Conservation (phyloP, 2,113 vertebrate genomes). For the Sander lucioperca region DNA sequence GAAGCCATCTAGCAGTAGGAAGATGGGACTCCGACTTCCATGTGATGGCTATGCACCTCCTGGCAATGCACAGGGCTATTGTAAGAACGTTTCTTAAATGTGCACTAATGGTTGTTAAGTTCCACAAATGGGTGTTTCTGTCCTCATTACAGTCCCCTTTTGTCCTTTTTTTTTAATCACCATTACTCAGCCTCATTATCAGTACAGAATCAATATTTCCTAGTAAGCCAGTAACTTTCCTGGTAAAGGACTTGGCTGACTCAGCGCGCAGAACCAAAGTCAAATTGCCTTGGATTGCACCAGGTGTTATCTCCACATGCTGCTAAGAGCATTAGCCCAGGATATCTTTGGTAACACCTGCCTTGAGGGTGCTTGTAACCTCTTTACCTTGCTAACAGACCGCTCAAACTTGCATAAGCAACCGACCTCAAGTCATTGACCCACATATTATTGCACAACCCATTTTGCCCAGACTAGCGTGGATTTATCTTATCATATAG, state of each 20-base stretch:
- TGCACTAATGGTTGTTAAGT: too few species aligned
- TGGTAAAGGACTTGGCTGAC: conserved; percentile 42
- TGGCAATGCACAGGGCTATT: too few species aligned
- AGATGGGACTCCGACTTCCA: too few species aligned
- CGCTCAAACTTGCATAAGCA: conserved; percentile 53
- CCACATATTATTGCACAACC: conserved; percentile 45
- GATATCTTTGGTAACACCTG: conserved; percentile 76
- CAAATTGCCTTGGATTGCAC: conserved; percentile 51
- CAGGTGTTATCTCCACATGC: conserved; percentile 71
- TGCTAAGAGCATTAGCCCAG: conserved; percentile 80
- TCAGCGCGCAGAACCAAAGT: conserved; percentile 23
- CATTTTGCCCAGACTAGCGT: not conserved
- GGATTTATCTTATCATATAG: not conserved
- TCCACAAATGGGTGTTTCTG: not conserved
- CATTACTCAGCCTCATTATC: conserved; percentile 11
- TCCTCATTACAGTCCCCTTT: not conserved
- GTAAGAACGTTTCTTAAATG: too few species aligned
- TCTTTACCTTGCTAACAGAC: conserved; percentile 68
- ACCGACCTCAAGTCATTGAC: conserved; percentile 49
- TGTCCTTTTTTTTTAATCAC: not conserved
- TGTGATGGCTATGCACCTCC: too few species aligned
- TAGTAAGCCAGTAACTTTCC: conserved; percentile 35
- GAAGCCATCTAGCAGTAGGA: too few species aligned
- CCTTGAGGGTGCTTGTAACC: conserved; percentile 65
- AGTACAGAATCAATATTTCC: conserved; percentile 50